phyloP scores from a whole-genome alignment of 2,888 invertebrate genomes.

The Ecliptopera silaceata region DNA sequence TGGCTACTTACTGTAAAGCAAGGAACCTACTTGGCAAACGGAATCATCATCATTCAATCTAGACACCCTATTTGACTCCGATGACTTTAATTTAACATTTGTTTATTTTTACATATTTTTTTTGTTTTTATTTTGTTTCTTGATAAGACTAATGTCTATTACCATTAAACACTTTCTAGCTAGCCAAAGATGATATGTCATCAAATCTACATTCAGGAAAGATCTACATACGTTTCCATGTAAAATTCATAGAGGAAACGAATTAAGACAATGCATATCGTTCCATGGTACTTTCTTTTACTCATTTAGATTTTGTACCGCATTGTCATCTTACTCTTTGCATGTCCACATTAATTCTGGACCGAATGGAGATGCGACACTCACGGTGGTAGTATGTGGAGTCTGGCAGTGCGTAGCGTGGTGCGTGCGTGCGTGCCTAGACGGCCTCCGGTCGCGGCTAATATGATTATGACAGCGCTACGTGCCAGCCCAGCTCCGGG shows the following conservation, averaged over 20 bases:
- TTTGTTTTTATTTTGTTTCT: background rate
- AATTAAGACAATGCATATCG: slow-evolving; percentile 62
- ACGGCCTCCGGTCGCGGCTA: slow-evolving; percentile 74
- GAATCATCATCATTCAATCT: slow-evolving; percentile 22
- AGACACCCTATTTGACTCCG: no score
- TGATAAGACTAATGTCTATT: background rate
- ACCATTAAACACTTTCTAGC: background rate
- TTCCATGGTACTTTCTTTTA: slow-evolving; percentile 10
- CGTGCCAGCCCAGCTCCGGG: slow-evolving; percentile 80
- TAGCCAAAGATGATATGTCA: background rate
- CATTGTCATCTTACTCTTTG: background rate
- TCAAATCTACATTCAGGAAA: background rate
- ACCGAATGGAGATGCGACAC: slow-evolving; percentile 25
- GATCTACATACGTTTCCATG: slow-evolving; percentile 43
- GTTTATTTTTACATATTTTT: background rate
- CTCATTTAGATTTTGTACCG: background rate
- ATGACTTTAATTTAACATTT: slow-evolving; percentile 13
- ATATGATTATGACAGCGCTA: slow-evolving; percentile 83
- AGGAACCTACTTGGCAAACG: slow-evolving; percentile 20
- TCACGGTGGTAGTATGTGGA: slow-evolving; percentile 30
- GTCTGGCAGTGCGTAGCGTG: slow-evolving; percentile 46
- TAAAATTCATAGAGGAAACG: slow-evolving; percentile 67
- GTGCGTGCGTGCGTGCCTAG: slow-evolving; percentile 71
- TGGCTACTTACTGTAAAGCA: slow-evolving; percentile 58
- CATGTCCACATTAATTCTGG: slow-evolving; percentile 11